A percentile compares a stretch with the other conserved stretches of the same genome.
Conservation (phyloP, 1,140 invertebrate species). For the Trinorchestia longiramus region DNA sequence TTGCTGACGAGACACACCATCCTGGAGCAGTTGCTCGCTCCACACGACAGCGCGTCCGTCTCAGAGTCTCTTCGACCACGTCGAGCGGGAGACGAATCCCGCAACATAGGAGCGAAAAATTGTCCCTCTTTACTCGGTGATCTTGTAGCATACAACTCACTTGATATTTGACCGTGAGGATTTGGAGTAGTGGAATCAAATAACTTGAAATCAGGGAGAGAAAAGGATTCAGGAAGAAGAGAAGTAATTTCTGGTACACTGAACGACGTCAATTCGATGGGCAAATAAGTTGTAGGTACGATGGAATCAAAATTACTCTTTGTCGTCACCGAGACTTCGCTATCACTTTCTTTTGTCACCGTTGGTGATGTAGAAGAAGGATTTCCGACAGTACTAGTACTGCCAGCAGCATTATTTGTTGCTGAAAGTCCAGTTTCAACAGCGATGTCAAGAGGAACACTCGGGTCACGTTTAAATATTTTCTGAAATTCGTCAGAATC, state of each 20-base stretch:
- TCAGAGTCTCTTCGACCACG: conserved; percentile 30
- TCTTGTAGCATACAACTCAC: not conserved
- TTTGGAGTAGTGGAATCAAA: not conserved
- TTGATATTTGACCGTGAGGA: not conserved
- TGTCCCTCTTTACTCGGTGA: not conserved
- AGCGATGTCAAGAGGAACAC: not conserved
- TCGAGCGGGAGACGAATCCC: not conserved
- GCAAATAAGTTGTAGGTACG: not conserved
- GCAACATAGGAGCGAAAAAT: not conserved
- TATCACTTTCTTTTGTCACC: not conserved
- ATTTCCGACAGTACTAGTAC: not conserved
- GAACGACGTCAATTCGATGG: not conserved
- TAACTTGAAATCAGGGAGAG: not conserved
- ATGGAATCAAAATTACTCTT: not conserved
- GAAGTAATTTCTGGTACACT: not conserved
- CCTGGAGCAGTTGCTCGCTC: conserved; percentile 80
- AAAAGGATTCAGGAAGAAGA: not conserved
- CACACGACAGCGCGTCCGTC: conserved; percentile 73
- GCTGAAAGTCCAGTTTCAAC: not conserved
- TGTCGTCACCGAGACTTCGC: not conserved
- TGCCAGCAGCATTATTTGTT: not conserved
- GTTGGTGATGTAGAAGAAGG: not conserved
- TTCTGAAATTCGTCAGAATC: not conserved
- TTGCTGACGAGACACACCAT: conserved; percentile 81
- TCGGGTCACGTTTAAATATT: not conserved